Evolutionary conservation across 2,888 invertebrate species (phyloP).

Genomic region (Drymonia ruficornis): DNA sequence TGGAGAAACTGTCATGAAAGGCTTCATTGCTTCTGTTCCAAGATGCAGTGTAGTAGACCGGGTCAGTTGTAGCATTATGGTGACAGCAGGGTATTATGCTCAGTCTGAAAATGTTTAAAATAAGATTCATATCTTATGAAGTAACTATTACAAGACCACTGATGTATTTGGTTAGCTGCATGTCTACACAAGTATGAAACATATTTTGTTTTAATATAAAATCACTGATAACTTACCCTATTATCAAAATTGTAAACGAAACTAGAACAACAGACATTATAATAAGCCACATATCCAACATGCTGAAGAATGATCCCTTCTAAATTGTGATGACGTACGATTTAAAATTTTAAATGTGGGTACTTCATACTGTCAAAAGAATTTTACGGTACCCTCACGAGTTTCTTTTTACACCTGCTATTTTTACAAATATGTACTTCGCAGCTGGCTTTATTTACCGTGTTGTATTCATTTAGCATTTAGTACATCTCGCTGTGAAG

Average conservation of each 20-base stretch:
- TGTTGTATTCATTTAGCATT: no score
- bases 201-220: no score
- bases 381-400: background rate
- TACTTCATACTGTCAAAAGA: background rate
- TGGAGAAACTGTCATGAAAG: constrained; percentile 31
- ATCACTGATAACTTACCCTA: constrained; percentile 38
- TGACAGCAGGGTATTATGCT: constrained; percentile 34
- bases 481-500: no score
- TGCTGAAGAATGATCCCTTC: constrained; percentile 14
- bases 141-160: no score
- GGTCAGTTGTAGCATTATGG: constrained; percentile 8
- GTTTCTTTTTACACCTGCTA: no score
- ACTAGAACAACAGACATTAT: constrained; percentile 31
- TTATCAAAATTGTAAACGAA: constrained; percentile 26
- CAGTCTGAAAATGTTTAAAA: constrained; percentile 33
- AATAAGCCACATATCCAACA: constrained; percentile 38
- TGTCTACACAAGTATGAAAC: no score
- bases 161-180: no score
- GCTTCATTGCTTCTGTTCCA: constrained; percentile 31
- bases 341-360: background rate
- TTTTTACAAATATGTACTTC: no score
- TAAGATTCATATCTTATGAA: background rate
- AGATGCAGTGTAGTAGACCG: constrained; percentile 12
- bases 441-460: no score
- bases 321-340: background rate